Evolutionary conservation across 1,140 invertebrate genomes (phyloP).

Genomic region (Drosophila ironensis): DNA sequence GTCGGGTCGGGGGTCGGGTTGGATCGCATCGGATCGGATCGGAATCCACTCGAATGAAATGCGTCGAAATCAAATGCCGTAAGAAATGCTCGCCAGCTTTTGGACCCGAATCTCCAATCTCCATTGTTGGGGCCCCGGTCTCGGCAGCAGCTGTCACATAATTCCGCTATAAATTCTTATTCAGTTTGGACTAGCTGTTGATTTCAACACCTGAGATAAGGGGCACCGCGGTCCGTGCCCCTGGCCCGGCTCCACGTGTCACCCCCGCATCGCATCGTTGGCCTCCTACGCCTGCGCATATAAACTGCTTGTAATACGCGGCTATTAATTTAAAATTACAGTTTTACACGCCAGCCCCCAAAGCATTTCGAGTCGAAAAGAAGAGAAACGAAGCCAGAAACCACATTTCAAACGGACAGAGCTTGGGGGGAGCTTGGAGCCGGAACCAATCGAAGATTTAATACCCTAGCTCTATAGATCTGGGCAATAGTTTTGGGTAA

Average conservation of each 20-base stretch:
- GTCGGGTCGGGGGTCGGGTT: too few relatives aligned
- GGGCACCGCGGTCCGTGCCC: constrained; percentile 1
- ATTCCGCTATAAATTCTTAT: constrained; percentile 81
- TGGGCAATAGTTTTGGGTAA: too few relatives aligned
- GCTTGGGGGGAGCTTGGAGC: constrained; percentile 1
- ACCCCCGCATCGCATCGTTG: constrained; percentile 26
- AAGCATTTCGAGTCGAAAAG: constrained; percentile 4
- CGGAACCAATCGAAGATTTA: background rate
- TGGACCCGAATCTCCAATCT: constrained; percentile 21
- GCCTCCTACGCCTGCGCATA: constrained; percentile 71
- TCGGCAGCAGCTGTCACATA: constrained; percentile 76
- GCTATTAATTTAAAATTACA: constrained; percentile 81
- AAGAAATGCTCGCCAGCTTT: constrained; percentile 55
- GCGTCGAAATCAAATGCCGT: constrained; percentile 69
- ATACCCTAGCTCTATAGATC: constrained; percentile 1
- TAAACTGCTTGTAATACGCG: constrained; percentile 79
- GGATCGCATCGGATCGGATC: too few relatives aligned
- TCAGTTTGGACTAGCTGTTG: constrained; percentile 80
- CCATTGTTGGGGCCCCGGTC: constrained; percentile 20
- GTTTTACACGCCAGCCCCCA: constrained; percentile 63
- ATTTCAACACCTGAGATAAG: constrained; percentile 77
- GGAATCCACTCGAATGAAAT: constrained; percentile 58
- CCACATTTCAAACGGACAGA: constrained; percentile 24
- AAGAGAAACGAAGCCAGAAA: constrained; percentile 18
- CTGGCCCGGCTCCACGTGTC: constrained; percentile 10